Conservation (phyloP, 1,140 invertebrate species). For the Coelopa frigida region DNA sequence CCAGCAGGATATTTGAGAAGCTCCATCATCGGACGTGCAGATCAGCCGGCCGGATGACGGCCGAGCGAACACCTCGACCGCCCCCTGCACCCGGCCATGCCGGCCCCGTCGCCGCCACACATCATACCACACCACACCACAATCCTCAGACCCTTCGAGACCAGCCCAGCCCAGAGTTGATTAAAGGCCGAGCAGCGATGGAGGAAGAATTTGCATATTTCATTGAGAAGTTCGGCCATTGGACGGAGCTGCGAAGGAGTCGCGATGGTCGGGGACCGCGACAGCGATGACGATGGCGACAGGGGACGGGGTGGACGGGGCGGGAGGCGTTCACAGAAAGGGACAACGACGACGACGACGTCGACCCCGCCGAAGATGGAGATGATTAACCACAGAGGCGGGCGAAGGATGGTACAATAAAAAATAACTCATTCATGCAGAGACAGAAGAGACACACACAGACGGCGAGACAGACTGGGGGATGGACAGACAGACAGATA, state of each 20-base stretch:
- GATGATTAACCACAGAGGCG: not conserved
- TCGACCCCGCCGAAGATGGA: not conserved
- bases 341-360: slow-evolving; percentile 5
- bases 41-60: slow-evolving; percentile 3
- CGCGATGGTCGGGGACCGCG: not conserved
- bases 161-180: too few relatives aligned
- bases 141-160: too few relatives aligned
- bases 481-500: too few relatives aligned
- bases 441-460: slow-evolving; percentile 4
- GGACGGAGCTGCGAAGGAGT: not conserved
- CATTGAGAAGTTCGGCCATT: slow-evolving; percentile 44
- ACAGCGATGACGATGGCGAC: slow-evolving; percentile 4
- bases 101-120: not conserved
- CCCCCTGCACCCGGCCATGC: slow-evolving; percentile 1
- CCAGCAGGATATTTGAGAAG: slow-evolving; percentile 44
- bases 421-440: slow-evolving; percentile 12
- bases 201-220: slow-evolving; percentile 41
- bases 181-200: too few relatives aligned
- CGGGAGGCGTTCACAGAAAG: too few relatives aligned
- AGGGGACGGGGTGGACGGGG: slow-evolving; percentile 6
- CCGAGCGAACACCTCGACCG: not conserved
- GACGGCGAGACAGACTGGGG: too few relatives aligned
- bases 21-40: slow-evolving; percentile 7
- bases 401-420: slow-evolving; percentile 8
- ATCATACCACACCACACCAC: too few relatives aligned